Evolutionary conservation across 2,888 invertebrate genomes (phyloP).

Genomic region (Cerceris rybyensis): DNA sequence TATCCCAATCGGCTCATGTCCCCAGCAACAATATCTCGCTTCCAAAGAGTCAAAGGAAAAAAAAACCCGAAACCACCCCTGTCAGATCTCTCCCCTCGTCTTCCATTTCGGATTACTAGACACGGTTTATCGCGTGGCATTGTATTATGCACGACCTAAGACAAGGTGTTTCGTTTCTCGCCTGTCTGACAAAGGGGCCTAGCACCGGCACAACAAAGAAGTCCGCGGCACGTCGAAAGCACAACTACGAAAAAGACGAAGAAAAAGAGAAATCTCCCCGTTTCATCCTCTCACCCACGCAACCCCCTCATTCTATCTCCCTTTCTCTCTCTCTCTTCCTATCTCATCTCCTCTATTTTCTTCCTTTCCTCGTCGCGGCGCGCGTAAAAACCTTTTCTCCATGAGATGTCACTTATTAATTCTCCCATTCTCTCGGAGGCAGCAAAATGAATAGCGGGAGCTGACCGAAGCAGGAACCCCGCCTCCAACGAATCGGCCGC

Average conservation of each 20-base stretch:
- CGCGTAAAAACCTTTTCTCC: slow-evolving; percentile 75
- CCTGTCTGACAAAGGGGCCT: slow-evolving; percentile 59
- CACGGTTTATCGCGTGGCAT: slow-evolving; percentile 56
- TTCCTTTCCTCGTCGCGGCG: slow-evolving; percentile 41
- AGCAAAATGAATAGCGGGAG: slow-evolving; percentile 76
- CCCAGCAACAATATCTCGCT: neutral
- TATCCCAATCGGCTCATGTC: slow-evolving; percentile 17
- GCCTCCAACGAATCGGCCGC: slow-evolving; percentile 55
- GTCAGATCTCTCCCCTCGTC: slow-evolving; percentile 37
- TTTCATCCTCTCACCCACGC: neutral
- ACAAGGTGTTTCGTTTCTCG: slow-evolving; percentile 69
- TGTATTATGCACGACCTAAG: slow-evolving; percentile 69
- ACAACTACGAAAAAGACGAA: slow-evolving; percentile 55
- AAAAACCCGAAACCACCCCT: slow-evolving; percentile 3
- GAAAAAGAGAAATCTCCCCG: slow-evolving; percentile 9
- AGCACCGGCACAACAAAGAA: slow-evolving; percentile 68
- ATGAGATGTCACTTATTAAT: slow-evolving; percentile 82
- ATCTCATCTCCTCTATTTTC: slow-evolving; percentile 21
- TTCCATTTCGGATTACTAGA: slow-evolving; percentile 42
- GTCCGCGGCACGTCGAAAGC: slow-evolving; percentile 41
- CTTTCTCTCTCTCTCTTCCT: slow-evolving; percentile 18
- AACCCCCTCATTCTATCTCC: slow-evolving; percentile 10
- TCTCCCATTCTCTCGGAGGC: slow-evolving; percentile 75
- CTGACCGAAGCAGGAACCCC: slow-evolving; percentile 47
- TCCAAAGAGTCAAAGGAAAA: slow-evolving; percentile 7